These are phyloP conservation scores for Calidris pygmaea DNA, from an alignment of 2,113 vertebrate species.

Conservation along the genomic window DNA sequence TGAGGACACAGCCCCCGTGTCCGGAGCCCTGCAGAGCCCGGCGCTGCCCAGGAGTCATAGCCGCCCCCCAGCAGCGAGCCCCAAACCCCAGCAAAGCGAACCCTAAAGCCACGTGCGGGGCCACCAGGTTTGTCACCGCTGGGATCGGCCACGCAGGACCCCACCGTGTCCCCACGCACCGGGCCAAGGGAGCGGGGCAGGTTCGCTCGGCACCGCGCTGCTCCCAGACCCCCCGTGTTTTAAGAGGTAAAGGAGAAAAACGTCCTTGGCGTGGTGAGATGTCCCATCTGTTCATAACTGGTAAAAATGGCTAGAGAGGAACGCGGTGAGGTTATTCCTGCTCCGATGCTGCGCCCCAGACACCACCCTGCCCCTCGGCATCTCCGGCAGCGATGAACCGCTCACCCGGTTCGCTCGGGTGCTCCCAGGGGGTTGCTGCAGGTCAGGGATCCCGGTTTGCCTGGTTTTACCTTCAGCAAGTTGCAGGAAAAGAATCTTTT, in stretches of 20 bases:
- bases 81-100: rapidly evolving
- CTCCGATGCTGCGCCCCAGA: background rate
- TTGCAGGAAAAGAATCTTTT: background rate
- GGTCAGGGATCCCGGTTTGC: background rate
- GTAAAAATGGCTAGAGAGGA: background rate
- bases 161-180: rapidly evolving
- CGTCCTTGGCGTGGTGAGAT: background rate
- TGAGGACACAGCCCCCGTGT: rapidly evolving
- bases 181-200: background rate
- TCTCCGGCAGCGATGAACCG: background rate
- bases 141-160: background rate
- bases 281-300: background rate
- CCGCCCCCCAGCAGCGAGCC: background rate
- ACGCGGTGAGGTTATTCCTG: background rate
- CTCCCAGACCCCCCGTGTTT: background rate
- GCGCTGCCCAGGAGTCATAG: background rate
- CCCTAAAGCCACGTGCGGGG: background rate
- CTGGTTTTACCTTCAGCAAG: background rate
- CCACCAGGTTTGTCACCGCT: background rate
- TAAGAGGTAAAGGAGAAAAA: background rate
- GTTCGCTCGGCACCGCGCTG: rapidly evolving
- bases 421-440: background rate
- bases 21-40: background rate
- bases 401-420: rapidly evolving
- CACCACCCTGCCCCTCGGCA: background rate